Evolutionary conservation across 1,140 invertebrate species (phyloP), one percentile per base, ranked within the genome.

Genomic region (Drosophila mojavensis): DNA sequence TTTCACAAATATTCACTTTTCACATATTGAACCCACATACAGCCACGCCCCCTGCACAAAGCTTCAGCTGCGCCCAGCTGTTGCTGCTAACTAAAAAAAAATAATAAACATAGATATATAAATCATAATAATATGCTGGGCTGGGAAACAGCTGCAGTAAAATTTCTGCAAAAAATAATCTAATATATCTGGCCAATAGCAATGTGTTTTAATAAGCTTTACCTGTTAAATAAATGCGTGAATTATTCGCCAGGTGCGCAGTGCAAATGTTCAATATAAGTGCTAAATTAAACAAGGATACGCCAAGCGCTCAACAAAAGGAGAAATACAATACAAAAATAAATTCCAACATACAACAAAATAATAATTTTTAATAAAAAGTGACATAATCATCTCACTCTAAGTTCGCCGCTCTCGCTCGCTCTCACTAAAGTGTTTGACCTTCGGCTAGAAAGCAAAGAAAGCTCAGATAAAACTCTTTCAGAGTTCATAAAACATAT

Each of bases 191-290:
- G 33, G 54, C 48, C 30, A 30, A 36, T 65, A 47, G 67, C 72
- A 70, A 86, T 86, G 82, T 86, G 82, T 79, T 86, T 86, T 68
- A 86, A 86, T 53, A 73, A 86, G 63, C 58, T 79, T 36, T 74
- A 70, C 61, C 67, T 79, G 45, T 62, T 83, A 71, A 85, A 84
- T 59, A 85, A 85, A 85, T 75, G 66, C 43, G 58, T 47, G 50
- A 55, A 63, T 33, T 58, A 51, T 48, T 51, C 43, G 62, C 39
- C 54, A 48, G 61, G 51, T 75, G 54, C 54, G 70, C 79, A 72
- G 65, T 75, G 75, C 63, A 86, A 86, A 62, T 71, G 80, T 75
- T 64, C 26, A 68, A 60, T 36, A 70, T 41, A 64, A 58, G 26
- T 43, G 45, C 45, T 54, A 69, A 39, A 69, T 50, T 28, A 47